These are phyloP conservation scores for Sminthopsis crassicaudata DNA, from an alignment of 2,113 vertebrate genomes.

Conservation along the genomic window DNA sequence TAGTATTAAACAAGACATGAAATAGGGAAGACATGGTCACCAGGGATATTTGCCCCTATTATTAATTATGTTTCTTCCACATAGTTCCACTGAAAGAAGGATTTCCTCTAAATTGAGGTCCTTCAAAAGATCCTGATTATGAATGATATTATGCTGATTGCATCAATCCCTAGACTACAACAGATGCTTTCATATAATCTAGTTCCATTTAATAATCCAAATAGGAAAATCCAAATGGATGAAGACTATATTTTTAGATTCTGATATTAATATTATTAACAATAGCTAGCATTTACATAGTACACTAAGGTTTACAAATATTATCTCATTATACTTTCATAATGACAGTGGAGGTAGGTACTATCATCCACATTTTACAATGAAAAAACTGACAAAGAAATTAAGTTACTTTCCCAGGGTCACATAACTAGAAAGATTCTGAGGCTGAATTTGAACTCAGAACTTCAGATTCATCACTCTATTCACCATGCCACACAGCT, in stretches of 20 bases:
- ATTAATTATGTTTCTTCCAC: background rate
- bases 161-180: no score
- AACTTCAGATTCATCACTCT: background rate
- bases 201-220: background rate
- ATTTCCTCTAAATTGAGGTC: no score
- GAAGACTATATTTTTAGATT: background rate
- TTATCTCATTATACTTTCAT: background rate
- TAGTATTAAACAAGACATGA: background rate
- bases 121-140: no score
- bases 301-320: background rate
- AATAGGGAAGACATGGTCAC: background rate
- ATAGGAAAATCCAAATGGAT: background rate
- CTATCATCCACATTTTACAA: background rate
- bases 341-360: background rate
- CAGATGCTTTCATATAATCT: background rate
- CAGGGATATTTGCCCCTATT: background rate
- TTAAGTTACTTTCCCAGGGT: background rate
- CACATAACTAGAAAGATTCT: background rate
- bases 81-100: no score
- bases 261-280: background rate
- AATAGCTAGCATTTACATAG: background rate
- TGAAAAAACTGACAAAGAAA: background rate
- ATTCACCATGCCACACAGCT: background rate
- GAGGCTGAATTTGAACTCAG: background rate
- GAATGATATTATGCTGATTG: background rate